Conservation (phyloP, 2,888 invertebrate genomes). For the Blomia tropicalis region DNA sequence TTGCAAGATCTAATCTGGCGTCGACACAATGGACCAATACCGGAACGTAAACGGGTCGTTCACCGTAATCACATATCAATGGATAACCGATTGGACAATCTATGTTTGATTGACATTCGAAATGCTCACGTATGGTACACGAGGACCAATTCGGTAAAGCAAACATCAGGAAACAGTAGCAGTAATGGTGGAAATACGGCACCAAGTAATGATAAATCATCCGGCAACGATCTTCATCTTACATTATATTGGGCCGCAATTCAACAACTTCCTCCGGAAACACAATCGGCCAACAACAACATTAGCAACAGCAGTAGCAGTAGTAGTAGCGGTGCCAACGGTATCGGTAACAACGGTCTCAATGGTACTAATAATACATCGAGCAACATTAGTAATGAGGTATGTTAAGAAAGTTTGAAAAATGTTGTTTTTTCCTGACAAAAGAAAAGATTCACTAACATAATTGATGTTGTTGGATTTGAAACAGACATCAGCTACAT, state of each 20-base stretch:
- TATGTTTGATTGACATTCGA: constrained; percentile 32
- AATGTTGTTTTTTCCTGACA: too few species aligned
- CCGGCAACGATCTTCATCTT: constrained; percentile 18
- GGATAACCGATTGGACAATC: constrained; percentile 41
- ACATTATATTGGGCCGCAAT: constrained; percentile 41
- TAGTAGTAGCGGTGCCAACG: not conserved
- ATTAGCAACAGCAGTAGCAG: not conserved
- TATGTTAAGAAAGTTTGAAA: too few species aligned
- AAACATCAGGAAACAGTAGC: not conserved
- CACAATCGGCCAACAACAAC: constrained; percentile 26
- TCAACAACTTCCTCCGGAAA: constrained; percentile 39
- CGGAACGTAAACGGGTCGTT: constrained; percentile 39
- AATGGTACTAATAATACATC: too few species aligned
- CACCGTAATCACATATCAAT: constrained; percentile 41
- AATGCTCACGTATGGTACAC: constrained; percentile 18
- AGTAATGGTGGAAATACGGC: not conserved
- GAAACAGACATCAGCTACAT: too few species aligned
- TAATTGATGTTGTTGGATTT: too few species aligned
- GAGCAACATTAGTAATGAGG: too few species aligned
- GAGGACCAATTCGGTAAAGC: not conserved
- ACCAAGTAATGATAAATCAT: not conserved
- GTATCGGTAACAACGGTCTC: too few species aligned
- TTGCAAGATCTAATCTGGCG: constrained; percentile 29
- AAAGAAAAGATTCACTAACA: too few species aligned
- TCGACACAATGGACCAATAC: constrained; percentile 39